Percentiles rank a stretch among this genome's conserved stretches.
These are phyloP conservation scores for Geopemphigus sp. DNA, from an alignment of 1,140 invertebrate genomes.

Conservation along the genomic window DNA sequence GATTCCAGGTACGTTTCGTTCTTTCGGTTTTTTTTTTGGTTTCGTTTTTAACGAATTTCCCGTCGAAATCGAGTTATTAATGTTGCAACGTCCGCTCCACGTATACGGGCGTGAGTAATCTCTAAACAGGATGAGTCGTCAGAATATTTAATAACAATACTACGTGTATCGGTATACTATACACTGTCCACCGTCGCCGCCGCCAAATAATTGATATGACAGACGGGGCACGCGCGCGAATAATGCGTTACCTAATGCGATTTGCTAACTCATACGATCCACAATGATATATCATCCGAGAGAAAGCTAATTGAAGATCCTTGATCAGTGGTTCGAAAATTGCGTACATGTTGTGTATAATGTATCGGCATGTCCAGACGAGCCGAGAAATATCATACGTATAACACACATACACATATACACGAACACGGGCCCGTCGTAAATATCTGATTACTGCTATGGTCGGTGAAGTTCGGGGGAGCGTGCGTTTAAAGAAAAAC, in stretches of 20 bases:
- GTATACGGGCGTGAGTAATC: neutral
- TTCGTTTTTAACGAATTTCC: neutral
- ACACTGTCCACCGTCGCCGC: neutral
- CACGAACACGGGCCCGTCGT: too few species aligned
- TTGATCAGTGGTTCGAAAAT: slow-evolving; percentile 36
- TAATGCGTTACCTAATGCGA: slow-evolving; percentile 27
- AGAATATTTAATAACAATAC: neutral
- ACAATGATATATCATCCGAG: slow-evolving; percentile 1
- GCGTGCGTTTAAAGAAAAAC: too few species aligned
- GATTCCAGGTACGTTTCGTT: slow-evolving; percentile 70
- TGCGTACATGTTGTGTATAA: neutral
- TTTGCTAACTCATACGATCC: slow-evolving; percentile 10
- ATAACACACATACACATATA: too few species aligned
- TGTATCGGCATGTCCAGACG: too few species aligned
- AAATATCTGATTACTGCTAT: too few species aligned
- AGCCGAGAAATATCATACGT: too few species aligned
- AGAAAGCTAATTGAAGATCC: slow-evolving; percentile 41
- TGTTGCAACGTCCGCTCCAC: neutral
- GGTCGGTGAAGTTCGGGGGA: too few species aligned
- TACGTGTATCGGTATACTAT: neutral
- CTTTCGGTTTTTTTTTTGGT: too few species aligned
- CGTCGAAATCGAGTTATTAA: neutral
- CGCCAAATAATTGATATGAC: slow-evolving; percentile 44
- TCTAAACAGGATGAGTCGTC: neutral
- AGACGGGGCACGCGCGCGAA: neutral